phyloP scores from a whole-genome alignment of 2,888 invertebrate species.

The Coelinius sp. region DNA sequence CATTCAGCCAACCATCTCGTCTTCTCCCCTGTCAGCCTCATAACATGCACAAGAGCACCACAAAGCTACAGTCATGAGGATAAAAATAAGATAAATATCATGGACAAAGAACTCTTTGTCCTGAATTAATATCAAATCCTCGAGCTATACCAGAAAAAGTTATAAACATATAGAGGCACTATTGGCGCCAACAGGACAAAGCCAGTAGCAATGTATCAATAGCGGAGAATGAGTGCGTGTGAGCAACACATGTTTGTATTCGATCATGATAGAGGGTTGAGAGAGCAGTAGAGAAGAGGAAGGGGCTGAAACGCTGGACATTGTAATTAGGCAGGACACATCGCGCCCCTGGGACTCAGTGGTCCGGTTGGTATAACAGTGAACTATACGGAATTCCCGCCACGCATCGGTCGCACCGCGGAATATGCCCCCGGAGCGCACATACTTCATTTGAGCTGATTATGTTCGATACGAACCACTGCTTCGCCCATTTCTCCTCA shows the following conservation, averaged over 20 bases:
- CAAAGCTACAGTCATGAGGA: not conserved
- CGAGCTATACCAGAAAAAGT: not conserved
- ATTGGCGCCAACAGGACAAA: slow-evolving; percentile 8
- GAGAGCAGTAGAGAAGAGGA: not conserved
- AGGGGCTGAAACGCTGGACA: slow-evolving; percentile 58
- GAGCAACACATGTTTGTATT: slow-evolving; percentile 38
- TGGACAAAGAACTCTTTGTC: not conserved
- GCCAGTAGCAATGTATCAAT: slow-evolving; percentile 27
- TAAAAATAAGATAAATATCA: not conserved
- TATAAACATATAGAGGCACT: not conserved
- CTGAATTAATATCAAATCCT: not conserved
- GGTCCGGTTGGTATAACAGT: slow-evolving; percentile 35
- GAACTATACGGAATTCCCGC: slow-evolving; percentile 42
- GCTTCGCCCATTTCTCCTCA: slow-evolving; percentile 33
- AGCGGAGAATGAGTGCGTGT: slow-evolving; percentile 38
- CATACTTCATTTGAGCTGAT: slow-evolving; percentile 66
- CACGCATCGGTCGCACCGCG: slow-evolving; percentile 49
- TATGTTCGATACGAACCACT: slow-evolving; percentile 53
- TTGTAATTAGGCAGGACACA: slow-evolving; percentile 70
- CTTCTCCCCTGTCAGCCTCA: slow-evolving; percentile 8
- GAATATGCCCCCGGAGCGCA: slow-evolving; percentile 57
- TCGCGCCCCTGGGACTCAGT: slow-evolving; percentile 65
- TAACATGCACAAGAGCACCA: slow-evolving; percentile 17
- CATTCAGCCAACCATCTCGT: slow-evolving; percentile 15
- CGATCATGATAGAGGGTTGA: not conserved